These are phyloP conservation scores for Turritopsis dohrnii DNA, from an alignment of 30 jellyfish, hydroid and myxozoan species.

Conservation along the genomic window DNA sequence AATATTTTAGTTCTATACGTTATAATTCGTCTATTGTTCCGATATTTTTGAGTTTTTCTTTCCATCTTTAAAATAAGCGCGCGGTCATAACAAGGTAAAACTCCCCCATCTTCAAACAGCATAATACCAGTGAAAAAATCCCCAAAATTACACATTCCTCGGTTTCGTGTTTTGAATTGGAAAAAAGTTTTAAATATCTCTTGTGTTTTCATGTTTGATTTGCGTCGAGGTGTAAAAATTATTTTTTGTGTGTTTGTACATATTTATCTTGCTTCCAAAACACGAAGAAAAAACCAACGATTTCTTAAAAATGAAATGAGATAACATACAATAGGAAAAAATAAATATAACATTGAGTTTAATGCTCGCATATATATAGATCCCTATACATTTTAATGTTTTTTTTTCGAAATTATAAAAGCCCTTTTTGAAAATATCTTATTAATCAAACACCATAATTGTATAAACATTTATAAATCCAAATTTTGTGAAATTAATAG, in stretches of 20 bases:
- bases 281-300: not conserved
- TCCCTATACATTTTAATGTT: not conserved
- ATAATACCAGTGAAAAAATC: not conserved
- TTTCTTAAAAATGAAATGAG: not conserved
- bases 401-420: not conserved
- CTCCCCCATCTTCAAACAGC: not conserved
- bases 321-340: not conserved
- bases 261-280: not conserved
- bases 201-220: not conserved
- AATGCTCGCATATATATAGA: not conserved
- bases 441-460: not conserved
- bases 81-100: not conserved
- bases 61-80: not conserved
- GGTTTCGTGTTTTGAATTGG: not conserved
- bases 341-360: not conserved
- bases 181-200: not conserved
- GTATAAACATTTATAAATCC: not conserved
- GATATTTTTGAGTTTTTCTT: not conserved
- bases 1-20: slow-evolving; percentile 5
- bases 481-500: not conserved
- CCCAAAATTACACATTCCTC: not conserved
- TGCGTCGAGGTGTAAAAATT: not conserved
- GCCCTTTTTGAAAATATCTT: not conserved
- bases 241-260: not conserved
- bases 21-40: not conserved